phyloP scores from a whole-genome alignment of 2,888 invertebrate genomes.

The Ectemnius lituratus region DNA sequence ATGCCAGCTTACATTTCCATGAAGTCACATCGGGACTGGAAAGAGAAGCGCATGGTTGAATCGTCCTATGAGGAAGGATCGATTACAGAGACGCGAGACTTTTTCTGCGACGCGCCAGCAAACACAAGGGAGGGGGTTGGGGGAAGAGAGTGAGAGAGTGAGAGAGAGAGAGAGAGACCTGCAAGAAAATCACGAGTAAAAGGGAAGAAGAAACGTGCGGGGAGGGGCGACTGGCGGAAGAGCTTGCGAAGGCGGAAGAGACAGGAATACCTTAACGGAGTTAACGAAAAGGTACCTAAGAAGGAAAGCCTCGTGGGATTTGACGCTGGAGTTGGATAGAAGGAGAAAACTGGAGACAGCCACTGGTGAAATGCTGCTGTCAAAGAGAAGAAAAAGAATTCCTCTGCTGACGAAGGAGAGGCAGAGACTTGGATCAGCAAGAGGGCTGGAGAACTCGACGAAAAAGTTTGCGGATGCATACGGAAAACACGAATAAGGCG shows the following conservation, averaged over 20 bases:
- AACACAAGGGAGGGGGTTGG: background rate
- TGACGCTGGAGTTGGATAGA: conserved; percentile 9
- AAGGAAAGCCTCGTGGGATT: conserved; percentile 57
- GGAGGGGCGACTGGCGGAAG: background rate
- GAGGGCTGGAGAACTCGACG: background rate
- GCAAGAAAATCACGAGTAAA: conserved; percentile 3
- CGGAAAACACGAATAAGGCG: background rate
- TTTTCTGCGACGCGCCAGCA: conserved; percentile 8
- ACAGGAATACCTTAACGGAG: conserved; percentile 47
- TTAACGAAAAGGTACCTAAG: conserved; percentile 58
- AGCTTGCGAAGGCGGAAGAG: conserved; percentile 13
- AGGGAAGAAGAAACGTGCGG: conserved; percentile 6
- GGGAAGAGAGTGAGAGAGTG: too few relatives aligned
- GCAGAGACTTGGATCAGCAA: background rate
- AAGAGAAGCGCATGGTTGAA: background rate
- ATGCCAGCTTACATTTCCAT: conserved; percentile 14
- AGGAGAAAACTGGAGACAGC: background rate
- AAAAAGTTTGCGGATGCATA: background rate
- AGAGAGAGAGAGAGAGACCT: background rate
- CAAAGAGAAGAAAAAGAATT: conserved; percentile 14
- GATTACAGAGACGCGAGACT: conserved; percentile 14
- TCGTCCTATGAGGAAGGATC: conserved; percentile 13
- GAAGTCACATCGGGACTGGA: background rate
- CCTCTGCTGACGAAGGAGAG: background rate
- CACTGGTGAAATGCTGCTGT: background rate